Percentiles rank a stretch among this genome's conserved stretches.
Evolutionary conservation across 2,113 vertebrate species (phyloP).

Genomic region (Pheucticus melanocephalus): DNA sequence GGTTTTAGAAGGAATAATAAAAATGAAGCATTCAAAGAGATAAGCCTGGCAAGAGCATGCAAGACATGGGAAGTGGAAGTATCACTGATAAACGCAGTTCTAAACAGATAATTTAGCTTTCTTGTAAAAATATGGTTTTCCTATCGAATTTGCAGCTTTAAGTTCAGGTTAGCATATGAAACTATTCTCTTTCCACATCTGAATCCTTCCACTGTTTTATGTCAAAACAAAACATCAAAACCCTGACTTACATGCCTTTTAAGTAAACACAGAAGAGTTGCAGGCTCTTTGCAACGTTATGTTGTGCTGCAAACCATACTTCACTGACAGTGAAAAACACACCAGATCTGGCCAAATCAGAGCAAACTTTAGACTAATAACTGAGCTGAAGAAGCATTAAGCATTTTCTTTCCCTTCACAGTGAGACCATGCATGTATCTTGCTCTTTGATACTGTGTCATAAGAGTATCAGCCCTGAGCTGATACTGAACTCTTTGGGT

Average conservation of each 20-base stretch:
- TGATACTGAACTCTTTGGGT: background rate
- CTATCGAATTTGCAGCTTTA: background rate
- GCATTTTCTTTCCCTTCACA: background rate
- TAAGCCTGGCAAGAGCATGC: background rate
- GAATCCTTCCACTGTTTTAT: background rate
- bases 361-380: background rate
- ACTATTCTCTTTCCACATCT: background rate
- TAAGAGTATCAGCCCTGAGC: background rate
- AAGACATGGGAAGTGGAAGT: background rate
- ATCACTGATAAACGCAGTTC: background rate
- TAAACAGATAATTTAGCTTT: background rate
- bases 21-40: fast-evolving
- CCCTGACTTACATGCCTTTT: background rate
- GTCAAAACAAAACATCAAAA: background rate
- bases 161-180: background rate
- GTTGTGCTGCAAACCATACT: background rate
- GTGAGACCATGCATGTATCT: background rate
- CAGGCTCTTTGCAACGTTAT: background rate
- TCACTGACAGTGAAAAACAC: background rate
- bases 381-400: background rate
- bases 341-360: background rate
- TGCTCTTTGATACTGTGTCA: background rate
- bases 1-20: background rate
- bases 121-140: background rate
- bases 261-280: background rate